Evolutionary conservation across 1,140 invertebrate genomes (phyloP).

Genomic region (Brachionus rubens): DNA sequence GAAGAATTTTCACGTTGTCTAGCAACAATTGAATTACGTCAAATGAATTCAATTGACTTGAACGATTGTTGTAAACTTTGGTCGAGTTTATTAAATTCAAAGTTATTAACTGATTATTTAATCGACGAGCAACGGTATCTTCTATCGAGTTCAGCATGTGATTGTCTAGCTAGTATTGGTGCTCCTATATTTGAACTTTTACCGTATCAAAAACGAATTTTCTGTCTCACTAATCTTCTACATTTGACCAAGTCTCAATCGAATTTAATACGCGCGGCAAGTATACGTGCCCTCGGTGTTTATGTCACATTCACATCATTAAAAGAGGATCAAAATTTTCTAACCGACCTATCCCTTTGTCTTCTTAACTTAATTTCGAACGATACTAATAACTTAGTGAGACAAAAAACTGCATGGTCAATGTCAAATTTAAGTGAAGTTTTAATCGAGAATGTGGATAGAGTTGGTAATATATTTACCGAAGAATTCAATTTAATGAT

Average conservation of each 20-base stretch:
- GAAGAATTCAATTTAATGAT: slow-evolving; percentile 23
- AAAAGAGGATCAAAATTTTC: slow-evolving; percentile 45
- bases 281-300: slow-evolving; percentile 34
- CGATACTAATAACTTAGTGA: slow-evolving; percentile 26
- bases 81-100: slow-evolving; percentile 25
- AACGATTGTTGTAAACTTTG: slow-evolving; percentile 46
- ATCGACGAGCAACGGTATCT: slow-evolving; percentile 41
- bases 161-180: slow-evolving; percentile 38
- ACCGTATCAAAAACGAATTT: slow-evolving; percentile 38
- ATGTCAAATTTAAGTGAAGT: slow-evolving; percentile 45
- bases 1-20: slow-evolving; percentile 40
- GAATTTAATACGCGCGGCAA: slow-evolving; percentile 37
- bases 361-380: slow-evolving; percentile 10
- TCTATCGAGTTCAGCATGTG: slow-evolving; percentile 27
- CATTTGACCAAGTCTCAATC: slow-evolving; percentile 46
- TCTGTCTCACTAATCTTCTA: slow-evolving; percentile 34
- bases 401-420: slow-evolving; percentile 42
- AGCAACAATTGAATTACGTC: slow-evolving; percentile 24
- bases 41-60: slow-evolving; percentile 39
- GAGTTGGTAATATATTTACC: slow-evolving; percentile 23
- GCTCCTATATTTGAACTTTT: slow-evolving; percentile 32
- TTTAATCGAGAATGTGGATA: slow-evolving; percentile 30
- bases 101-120: slow-evolving; percentile 5
- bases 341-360: slow-evolving; percentile 30
- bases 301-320: slow-evolving; percentile 43